Base-by-base conservation (phyloP, 2,888 invertebrate genomes). In the Leucophenga montana region DNA sequence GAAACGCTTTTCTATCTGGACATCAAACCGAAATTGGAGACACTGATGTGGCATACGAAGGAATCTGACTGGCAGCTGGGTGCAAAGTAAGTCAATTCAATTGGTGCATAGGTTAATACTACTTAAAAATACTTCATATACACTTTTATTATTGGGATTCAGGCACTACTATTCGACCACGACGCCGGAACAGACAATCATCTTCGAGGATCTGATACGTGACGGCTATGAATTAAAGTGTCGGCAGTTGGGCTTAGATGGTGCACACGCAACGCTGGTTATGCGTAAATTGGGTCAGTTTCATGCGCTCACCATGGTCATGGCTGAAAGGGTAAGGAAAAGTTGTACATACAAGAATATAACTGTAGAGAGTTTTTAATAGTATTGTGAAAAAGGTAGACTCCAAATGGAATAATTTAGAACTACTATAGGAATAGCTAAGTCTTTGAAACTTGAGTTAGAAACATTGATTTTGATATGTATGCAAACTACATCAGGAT, bases 271-370 rank as follows among this genome's bases (percentile, higher is more conserved):
- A 13, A 73, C 84, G 39, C 69, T 90, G 66, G 90, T 91, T 0
- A 80, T 92, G 67, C 85, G 86, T 57, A 90, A 90, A 79, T 75
- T 92, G 73, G 92, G 90, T 0, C 87, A 88, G 71, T 90, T 90
- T 77, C 92, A 92, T 78, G 92, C 91, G 0, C 85, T 89, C 5
- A 91, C 91, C 0, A 89, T 91, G 70, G 87, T 89, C 22, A 82
- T 91, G 75, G 89, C 87, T 54, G 89, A 91, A 73, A 89, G 89
- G 85, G 91, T 91, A 82, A 73, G 44, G 27, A 27, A 27, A 27
- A 27, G 4, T 27, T 27, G 27, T 27, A 4, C 27, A 27, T 27
- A 27, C 3, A 27, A 27, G 27, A 27, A 27, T 2, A 27, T 4
- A 27, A 27, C 27, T 27, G 27, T 4, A 27, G 27, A 27, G n/a